phyloP scores from a whole-genome alignment of 2,113 vertebrate genomes.

The Passer domesticus region DNA sequence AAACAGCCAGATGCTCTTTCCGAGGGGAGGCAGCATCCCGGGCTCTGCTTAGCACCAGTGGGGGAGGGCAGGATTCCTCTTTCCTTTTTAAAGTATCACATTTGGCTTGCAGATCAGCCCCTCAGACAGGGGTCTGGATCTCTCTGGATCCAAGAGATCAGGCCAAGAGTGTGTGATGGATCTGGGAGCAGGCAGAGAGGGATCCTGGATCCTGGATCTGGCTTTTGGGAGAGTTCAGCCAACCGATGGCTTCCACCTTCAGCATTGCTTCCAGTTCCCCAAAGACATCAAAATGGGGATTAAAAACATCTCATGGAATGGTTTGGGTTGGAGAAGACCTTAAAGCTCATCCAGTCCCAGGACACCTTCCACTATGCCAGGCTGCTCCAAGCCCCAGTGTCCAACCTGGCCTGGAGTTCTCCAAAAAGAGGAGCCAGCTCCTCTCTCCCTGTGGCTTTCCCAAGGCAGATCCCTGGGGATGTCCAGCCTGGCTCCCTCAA shows the following conservation, averaged over 20 bases:
- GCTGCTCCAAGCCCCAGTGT: not conserved
- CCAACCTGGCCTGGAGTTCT: not conserved
- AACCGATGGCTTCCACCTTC: not conserved
- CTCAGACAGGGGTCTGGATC: not conserved
- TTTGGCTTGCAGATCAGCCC: not conserved
- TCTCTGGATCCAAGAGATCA: not conserved
- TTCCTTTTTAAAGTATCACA: not conserved
- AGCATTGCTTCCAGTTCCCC: not conserved
- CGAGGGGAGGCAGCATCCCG: not conserved
- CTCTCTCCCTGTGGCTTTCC: not conserved
- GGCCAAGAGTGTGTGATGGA: not conserved
- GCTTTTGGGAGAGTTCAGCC: not conserved
- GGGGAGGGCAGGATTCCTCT: slow-evolving; percentile 39
- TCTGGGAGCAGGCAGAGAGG: not conserved
- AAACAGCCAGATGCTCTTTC: slow-evolving; percentile 53
- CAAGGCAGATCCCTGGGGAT: not conserved
- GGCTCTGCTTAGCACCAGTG: not conserved
- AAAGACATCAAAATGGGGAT: not conserved
- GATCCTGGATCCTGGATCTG: not conserved
- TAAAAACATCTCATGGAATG: not conserved
- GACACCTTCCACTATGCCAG: not conserved
- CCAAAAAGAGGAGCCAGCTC: not conserved
- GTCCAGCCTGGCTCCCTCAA: accelerated
- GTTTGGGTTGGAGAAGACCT: not conserved
- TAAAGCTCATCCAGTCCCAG: not conserved